phyloP scores from a whole-genome alignment of 2,113 vertebrate species.

The Notarius quadriscutis region DNA sequence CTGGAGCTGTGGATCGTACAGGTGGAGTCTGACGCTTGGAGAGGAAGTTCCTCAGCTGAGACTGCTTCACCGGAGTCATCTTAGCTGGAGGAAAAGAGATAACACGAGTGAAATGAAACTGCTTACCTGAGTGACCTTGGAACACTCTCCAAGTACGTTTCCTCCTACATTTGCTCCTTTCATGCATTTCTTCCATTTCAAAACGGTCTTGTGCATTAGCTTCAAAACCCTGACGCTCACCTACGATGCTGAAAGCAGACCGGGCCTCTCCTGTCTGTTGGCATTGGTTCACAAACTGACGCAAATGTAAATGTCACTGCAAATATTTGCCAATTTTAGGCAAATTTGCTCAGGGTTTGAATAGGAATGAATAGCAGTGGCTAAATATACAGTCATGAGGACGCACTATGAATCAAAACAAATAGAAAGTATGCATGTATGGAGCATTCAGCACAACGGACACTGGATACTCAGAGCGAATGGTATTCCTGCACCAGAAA shows the following conservation, averaged over 20 bases:
- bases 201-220: not conserved
- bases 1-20: slow-evolving; percentile 92
- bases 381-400: not conserved
- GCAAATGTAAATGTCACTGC: not conserved
- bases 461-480: not conserved
- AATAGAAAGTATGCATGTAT: not conserved
- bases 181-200: not conserved
- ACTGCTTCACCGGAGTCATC: slow-evolving; percentile 84
- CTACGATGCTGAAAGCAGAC: not conserved
- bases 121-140: not conserved
- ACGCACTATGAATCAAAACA: not conserved
- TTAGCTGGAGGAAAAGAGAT: slow-evolving; percentile 72
- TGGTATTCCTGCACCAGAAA: not conserved
- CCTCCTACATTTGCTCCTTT: not conserved
- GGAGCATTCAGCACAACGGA: not conserved
- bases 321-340: not conserved
- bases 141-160: not conserved
- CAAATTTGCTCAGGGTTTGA: not conserved
- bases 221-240: not conserved
- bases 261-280: not conserved
- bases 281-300: not conserved
- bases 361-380: not conserved
- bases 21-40: slow-evolving; percentile 92
- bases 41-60: slow-evolving; percentile 91
- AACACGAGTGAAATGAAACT: not conserved